Base-by-base conservation (phyloP, 2,113 vertebrate genomes). In the Lepidothrix coronata region DNA sequence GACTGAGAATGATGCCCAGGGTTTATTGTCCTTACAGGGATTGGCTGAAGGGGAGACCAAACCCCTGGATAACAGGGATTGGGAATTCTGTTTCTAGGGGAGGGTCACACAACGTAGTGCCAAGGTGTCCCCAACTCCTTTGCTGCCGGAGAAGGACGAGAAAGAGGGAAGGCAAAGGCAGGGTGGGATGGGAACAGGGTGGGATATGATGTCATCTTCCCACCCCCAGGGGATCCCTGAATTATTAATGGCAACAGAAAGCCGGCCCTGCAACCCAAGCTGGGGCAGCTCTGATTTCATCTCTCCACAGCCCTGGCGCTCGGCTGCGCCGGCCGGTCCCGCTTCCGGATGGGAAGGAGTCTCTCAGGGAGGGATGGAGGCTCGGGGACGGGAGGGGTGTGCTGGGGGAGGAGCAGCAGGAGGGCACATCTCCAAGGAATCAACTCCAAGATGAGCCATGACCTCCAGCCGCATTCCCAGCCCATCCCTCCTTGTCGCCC, bases 181-280 rank as follows among this genome's bases (percentile, higher is more conserved):
- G 75, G 91, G 78, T 93, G 90, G 46, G 0, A 72, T n/a, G 46
- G 75, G 91, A 79, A 87, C 3, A 4, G 63, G 39, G 78, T 85
- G 76, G 51, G 79, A 28, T 68, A 86, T 95, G 94, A 97, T 95
- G 96, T 91, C 94, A 97, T 78, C 66, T 67, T 31, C 91, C 76
- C 6, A 0, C 20, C 48, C 95, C 39, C 24, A 0, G 13, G 73
- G 81, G 84, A 90, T n/a, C 20, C 66, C 44, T 97, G 88, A 96
- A 97, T 96, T 95, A 97, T 97, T 97, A 84, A 97, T 97, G 6
- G 1, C 41, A 95, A 95, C 70, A 74, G 49, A 96, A 96, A 95
- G 12, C 58, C 1, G 14, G 71, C 59, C 88, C 67, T 96, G 96
- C 70, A 97, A 97, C 63, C 78, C 91, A 87, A 97, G 91, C 91